Evolutionary conservation across 2,113 vertebrate species (phyloP), one percentile per base, ranked within the genome.

Genomic region (Elgaria multicarinata): DNA sequence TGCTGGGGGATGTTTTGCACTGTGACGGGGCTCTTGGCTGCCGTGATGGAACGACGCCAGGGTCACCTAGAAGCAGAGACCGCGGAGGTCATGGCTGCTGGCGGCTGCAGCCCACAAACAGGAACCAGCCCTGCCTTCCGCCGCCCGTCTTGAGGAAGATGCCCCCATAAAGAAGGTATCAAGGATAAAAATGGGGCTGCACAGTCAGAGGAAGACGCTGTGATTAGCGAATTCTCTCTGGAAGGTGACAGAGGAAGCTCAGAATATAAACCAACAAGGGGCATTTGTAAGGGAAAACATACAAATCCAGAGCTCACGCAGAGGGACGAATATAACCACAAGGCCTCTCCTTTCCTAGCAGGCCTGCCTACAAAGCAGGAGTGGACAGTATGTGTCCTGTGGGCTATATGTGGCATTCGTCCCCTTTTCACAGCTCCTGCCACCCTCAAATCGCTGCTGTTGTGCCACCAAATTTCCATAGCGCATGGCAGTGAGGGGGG

Each of bases 61-160:
- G 86, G 76, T 78, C 86, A 69, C 86, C 22, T 3, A 1, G 44
- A 14, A 33, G 71, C 64, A 36, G 4, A 50, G 44, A 50, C 18
- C 42, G 4, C 6, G 77, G n/a, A 55, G 76, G 86, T 71, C 86
- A 55, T 3, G 20, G 18, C 31, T n/a, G 50, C 55, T n/a, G 16
- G 39, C 2, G 42, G 58, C 62, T 33, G 24, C 86, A 39, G 44
- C 33, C 62, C 18, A 53, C 77, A 87, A 80, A 87, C 86, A 87
- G 86, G 86, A 87, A 80, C 75, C 86, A 85, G 66, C 82, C 31
- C 64, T 24, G 86, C n/a, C 76, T 87, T 80, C 86, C 76, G 77
- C 64, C 67, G 33, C 44, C 13, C 2, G 22, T 39, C 62, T 53
- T 69, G 33, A 66, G 77, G 86, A 42, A 55, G 77, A 53, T 71